phyloP scores from a whole-genome alignment of 1,140 invertebrate genomes.

The Phocides pigmalion region DNA sequence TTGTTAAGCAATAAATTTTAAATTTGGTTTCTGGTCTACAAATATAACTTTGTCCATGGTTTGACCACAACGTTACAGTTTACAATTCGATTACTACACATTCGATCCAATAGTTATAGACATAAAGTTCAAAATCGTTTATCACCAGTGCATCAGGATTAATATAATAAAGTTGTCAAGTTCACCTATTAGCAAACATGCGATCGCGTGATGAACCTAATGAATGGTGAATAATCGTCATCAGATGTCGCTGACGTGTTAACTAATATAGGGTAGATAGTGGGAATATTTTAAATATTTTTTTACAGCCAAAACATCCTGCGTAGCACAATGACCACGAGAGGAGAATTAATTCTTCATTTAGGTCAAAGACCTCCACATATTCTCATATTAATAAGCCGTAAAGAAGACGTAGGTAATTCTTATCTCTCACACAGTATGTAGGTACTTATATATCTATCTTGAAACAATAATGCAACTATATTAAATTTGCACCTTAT shows the following conservation, averaged over 20 bases:
- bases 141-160: neutral
- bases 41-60: conserved; percentile 34
- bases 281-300: conserved; percentile 56
- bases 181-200: conserved; percentile 61
- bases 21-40: neutral
- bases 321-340: neutral
- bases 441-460: too few relatives aligned
- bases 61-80: neutral
- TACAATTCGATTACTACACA: neutral
- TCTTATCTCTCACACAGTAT: too few relatives aligned
- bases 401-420: too few relatives aligned
- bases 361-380: too few relatives aligned
- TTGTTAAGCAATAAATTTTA: neutral
- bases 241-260: conserved; percentile 67
- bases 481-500: too few relatives aligned
- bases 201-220: conserved; percentile 65
- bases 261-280: conserved; percentile 43
- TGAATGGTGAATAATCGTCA: conserved; percentile 66
- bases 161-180: conserved; percentile 32
- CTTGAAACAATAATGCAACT: too few relatives aligned
- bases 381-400: too few relatives aligned
- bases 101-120: conserved; percentile 10
- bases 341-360: neutral
- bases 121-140: conserved; percentile 41
- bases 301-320: conserved; percentile 18